phyloP scores from a whole-genome alignment of 2,113 vertebrate species.

The Daubentonia madagascariensis region DNA sequence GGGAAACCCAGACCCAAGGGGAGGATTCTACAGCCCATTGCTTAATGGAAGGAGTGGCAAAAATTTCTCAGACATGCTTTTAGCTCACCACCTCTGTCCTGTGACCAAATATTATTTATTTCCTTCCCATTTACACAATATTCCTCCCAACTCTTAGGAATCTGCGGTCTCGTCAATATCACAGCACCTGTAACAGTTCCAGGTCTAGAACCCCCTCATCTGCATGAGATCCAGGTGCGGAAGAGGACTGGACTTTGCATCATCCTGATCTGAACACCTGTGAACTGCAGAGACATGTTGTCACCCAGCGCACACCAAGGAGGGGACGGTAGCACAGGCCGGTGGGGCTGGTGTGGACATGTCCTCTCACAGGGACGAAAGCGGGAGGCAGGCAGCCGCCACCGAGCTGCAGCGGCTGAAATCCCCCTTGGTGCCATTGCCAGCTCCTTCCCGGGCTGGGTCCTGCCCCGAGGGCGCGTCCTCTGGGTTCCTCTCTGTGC shows the following conservation, averaged over 20 bases:
- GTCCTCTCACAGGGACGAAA: background rate
- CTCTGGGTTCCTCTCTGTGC: background rate
- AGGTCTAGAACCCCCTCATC: background rate
- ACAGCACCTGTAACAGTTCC: background rate
- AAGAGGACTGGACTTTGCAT: background rate
- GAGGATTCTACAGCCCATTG: background rate
- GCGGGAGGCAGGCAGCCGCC: fast-evolving
- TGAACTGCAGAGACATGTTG: background rate
- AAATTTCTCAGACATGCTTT: background rate
- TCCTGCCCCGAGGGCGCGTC: fast-evolving
- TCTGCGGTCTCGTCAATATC: background rate
- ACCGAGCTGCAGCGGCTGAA: background rate
- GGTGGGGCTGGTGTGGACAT: background rate
- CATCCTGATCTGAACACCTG: no score
- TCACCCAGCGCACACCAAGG: background rate
- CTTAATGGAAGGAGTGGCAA: background rate
- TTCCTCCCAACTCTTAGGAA: no score
- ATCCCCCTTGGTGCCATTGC: no score
- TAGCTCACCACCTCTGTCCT: background rate
- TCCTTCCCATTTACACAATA: background rate
- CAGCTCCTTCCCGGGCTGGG: background rate
- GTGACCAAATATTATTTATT: no score
- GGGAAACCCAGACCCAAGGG: background rate
- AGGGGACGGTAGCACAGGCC: no score
- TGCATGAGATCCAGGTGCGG: background rate